Base-by-base conservation (phyloP, 1,140 invertebrate species). In the Phymastichus coffea region DNA sequence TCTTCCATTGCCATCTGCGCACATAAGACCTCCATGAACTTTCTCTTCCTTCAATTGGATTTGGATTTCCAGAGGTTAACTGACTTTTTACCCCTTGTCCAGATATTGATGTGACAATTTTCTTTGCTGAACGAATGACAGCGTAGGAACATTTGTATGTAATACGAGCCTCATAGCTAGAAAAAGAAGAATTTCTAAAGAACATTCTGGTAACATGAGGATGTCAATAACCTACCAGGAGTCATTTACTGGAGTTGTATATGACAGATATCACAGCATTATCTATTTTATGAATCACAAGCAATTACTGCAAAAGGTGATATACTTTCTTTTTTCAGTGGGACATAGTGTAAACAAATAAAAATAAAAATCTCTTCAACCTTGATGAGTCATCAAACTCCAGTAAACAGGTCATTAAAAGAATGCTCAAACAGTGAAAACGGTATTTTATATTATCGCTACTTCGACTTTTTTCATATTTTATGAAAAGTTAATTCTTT, bases 21-120 rank as follows among this genome's bases (percentile, higher is more conserved):
- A 66, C 48, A 19, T 63, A 61, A 4, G 59, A 56, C 22, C 47
- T 63, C 67, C 67, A 68, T 20, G 61, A 49, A 15, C n/a, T 56
- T 35, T 28, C 12, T 25, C 47, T 63, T n/a, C 35, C 25, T 35
- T 61, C 9, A 33, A 57, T 35, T 44, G 40, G 14, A 53, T 33
- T 43, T n/a, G 37, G 20, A 7, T 0, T 53, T 8, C 22, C 2
- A 35, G 8, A 8, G 1, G 61, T 56, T 9, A 54, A 52, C 9
- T 44, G 40, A 57, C 33, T 53, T 30, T 48, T 62, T 1, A 57
- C 12, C 14, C 28, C 48, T 9, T 57, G 60, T 15, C 54, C 20
- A 15, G 54, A 62, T 52, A 62, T 51, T 0, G 26, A 46, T 8
- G 38, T 57, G 28, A 62, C 54, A 46, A 62, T 57, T 38, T 46